phyloP scores from a whole-genome alignment of 2,888 invertebrate species.

The Drosophila eohydei region DNA sequence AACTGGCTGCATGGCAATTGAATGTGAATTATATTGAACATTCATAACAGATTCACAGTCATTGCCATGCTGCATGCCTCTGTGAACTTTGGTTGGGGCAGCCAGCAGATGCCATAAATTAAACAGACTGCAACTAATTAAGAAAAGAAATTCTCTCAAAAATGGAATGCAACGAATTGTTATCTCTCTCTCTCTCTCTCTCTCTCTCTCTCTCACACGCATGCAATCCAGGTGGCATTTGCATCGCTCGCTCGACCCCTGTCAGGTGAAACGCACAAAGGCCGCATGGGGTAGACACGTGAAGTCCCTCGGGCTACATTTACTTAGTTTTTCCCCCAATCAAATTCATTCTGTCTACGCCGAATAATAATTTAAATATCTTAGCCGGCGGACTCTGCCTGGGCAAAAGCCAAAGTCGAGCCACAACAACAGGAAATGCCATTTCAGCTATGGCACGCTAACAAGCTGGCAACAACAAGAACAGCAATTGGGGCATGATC shows the following conservation, averaged over 20 bases:
- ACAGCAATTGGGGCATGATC: not conserved
- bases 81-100: constrained; percentile 36
- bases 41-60: constrained; percentile 26
- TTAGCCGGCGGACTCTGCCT: constrained; percentile 38
- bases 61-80: constrained; percentile 43
- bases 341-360: constrained; percentile 66
- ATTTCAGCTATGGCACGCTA: constrained; percentile 72
- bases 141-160: constrained; percentile 62
- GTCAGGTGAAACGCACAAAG: constrained; percentile 11
- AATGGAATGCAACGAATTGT: constrained; percentile 21
- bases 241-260: constrained; percentile 1
- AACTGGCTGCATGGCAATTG: constrained; percentile 67
- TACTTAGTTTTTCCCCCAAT: constrained; percentile 68
- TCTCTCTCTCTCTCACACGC: not conserved
- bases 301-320: constrained; percentile 51
- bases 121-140: constrained; percentile 77
- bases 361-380: constrained; percentile 75
- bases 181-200: not conserved
- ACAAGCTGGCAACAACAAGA: constrained; percentile 59
- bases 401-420: constrained; percentile 11
- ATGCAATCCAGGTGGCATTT: constrained; percentile 1
- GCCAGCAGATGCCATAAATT: constrained; percentile 67
- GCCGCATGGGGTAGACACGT: constrained; percentile 20
- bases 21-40: constrained; percentile 72
- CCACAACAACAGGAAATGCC: constrained; percentile 65